Base-by-base conservation (phyloP, 2,888 invertebrate genomes). In the Gymnoscelis rufifasciata region DNA sequence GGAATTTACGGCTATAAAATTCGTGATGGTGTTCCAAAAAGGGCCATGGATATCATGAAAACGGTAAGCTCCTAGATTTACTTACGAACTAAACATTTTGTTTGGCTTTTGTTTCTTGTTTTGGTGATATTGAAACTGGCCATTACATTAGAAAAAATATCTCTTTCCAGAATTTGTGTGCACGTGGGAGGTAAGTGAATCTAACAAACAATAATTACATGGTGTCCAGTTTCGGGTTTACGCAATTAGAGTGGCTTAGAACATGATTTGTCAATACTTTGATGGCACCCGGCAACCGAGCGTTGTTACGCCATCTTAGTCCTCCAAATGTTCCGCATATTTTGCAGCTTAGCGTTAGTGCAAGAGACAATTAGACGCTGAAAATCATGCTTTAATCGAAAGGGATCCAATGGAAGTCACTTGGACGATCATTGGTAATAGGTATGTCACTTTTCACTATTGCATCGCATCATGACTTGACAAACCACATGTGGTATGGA, bases 41-140 rank as follows among this genome's bases (percentile, higher is more conserved):
- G 87, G 88, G 89, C 88, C 83, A 89, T 90, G 90, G 90, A 89
- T 89, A 84, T 89, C 80, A 87, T 88, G 87, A 89, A 89, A 88
- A 87, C 89, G 89, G 90, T 90, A 86, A 89, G 84, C 61, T 59
- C 58, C 56, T 50, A 58, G 60, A 72, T 74, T 61, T 74, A 70
- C 58, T 69, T 65, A 66, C 68, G 69, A 58, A 64, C 64, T 69
- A 63, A 71, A 75, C 71, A 78, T 78, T 67, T 77, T 83, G 86
- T 88, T 88, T 88, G 84, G 86, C 87, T 87, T 88, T 87, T 88
- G 88, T 88, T 89, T 87, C 88, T 88, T 88, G 88, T 88, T 89
- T 87, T 89, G 88, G 83, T 88, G 81, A 86, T 84, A 79, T 84
- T 84, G 86, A 83, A 87, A 87, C 87, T 88, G 80, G 88, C 87